Evolutionary conservation across 92 coral and sea anemone species (phyloP), one percentile per base, ranked within the genome.

Genomic region (Porites lobata): DNA sequence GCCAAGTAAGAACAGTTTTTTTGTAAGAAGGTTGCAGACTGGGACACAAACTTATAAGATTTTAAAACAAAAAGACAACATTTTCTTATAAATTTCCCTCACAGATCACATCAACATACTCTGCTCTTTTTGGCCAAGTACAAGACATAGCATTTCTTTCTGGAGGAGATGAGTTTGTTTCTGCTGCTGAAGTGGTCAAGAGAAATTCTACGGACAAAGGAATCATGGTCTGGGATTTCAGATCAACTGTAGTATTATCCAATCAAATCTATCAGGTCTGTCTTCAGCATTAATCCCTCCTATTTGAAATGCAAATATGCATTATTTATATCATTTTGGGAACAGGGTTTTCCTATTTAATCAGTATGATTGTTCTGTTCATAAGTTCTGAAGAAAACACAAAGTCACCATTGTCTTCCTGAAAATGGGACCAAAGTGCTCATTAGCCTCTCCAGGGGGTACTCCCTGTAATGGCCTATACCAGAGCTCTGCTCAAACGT

Each of bases 191-290:
- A 59, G 94, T 97, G 14, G 77, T 94, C 19, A 84, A 94, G 54
- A 94, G 98, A 17, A 97, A 97, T 85, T 94, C 99, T 24, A 95
- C 98, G n/a, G 99, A 95, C 93, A 97, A 95, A 78, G 99, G 99
- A 57, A 92, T 97, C 53, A 97, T 97, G 99, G 97, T 89, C 9
- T 97, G 99, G 98, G 99, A 97, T 62, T 93, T 92, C 86, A 93
- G 81, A 66, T 80, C 98, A 10, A 95, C 98, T 29, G 96, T 98
- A 43, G 85, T 97, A 21, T 87, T 97, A 84, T 97, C 99, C 20
- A 97, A 97, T 92, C 99, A 97, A 73, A 93, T 97, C 47, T 95
- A 95, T 75, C 99, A 97, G 99, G 99, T 96, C 26, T 20, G 79
- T 82, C 24, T 32, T 18, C 38, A 5, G 51, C 13, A 8, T 11